Evolutionary conservation across 2,888 invertebrate species (phyloP).

Genomic region (Dasysyrphus albostriatus): DNA sequence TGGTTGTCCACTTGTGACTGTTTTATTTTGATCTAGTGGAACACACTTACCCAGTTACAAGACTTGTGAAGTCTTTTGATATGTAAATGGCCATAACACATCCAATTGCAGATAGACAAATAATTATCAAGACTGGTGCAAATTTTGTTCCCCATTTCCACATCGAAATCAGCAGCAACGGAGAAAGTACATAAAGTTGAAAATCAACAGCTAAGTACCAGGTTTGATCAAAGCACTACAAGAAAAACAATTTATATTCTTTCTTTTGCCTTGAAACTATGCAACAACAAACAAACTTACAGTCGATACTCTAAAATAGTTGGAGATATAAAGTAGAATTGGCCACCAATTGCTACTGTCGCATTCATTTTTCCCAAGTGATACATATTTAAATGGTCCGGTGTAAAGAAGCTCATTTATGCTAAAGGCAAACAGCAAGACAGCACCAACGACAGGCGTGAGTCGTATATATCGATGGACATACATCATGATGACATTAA

Average conservation of each 20-base stretch:
- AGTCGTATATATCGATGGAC: slow-evolving; percentile 82
- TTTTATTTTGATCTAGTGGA: too few relatives aligned
- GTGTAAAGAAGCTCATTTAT: slow-evolving; percentile 83
- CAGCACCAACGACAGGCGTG: slow-evolving; percentile 84
- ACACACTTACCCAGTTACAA: slow-evolving; percentile 38
- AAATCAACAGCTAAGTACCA: slow-evolving; percentile 85
- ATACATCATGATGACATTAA: slow-evolving; percentile 79
- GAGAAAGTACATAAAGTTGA: slow-evolving; percentile 84
- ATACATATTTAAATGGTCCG: slow-evolving; percentile 81
- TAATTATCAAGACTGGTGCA: slow-evolving; percentile 42
- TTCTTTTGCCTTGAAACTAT: background rate
- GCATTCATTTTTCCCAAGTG: background rate
- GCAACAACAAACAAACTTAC: background rate
- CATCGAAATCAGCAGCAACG: slow-evolving; percentile 83
- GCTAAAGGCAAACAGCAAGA: slow-evolving; percentile 83
- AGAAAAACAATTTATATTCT: background rate
- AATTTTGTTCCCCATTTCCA: slow-evolving; percentile 76
- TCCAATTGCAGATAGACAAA: slow-evolving; percentile 55
- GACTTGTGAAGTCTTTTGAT: slow-evolving; percentile 30
- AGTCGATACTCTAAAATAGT: slow-evolving; percentile 78
- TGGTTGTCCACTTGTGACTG: too few relatives aligned
- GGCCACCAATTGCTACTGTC: slow-evolving; percentile 83
- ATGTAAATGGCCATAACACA: slow-evolving; percentile 65
- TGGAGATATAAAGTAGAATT: slow-evolving; percentile 84
- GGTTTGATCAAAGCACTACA: slow-evolving; percentile 83